Base-by-base conservation (phyloP, 1,140 invertebrate species). In the Listronotus bonariensis region DNA sequence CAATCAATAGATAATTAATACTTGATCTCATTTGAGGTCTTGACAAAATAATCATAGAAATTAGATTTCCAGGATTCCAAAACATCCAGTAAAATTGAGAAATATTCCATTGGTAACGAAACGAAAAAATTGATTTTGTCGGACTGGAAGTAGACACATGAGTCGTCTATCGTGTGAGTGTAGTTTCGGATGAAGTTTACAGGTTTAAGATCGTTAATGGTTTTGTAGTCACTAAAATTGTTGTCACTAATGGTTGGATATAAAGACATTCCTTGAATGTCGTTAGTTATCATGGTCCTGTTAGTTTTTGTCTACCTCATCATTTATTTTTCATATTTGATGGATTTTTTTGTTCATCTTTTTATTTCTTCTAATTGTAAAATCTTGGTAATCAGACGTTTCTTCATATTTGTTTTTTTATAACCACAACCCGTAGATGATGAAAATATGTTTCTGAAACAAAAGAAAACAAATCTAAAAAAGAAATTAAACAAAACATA, bases 11-110 rank as follows among this genome's bases (percentile, higher is more conserved):
- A 74, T 94, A 95, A 81, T 97, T 97, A 69, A 97, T 95, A 68
- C 93, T 95, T 8, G 92, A 95, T 69, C 89, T 87, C 95, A 97
- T 97, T 74, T 96, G 93, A 0, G 92, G 93, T 36, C 93, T 84
- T 11, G 90, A 93, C 8, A 97, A 82, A 31, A 98, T 95, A 17
- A 95, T 88, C 82, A 96, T 93, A 0, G 92, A 92, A 14, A 97
- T 88, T 18, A 89, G 83, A 77, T 97, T 97, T 54, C 94, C 94
- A 97, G 80, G 32, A 97, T 87, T 0, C 96, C 95, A 26, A 94
- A 87, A 0, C 90, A 73, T 49, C 92, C 92, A 12, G 96, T 86
- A 11, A 89, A 75, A 73, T 93, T 93, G 11, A 96, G 83, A 42
- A 95, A 79, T 42, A 97, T 83, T 14, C 94, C 94, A 76, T 91